These are phyloP conservation scores for Gastracanthus pulcherrimus DNA, from an alignment of 2,888 invertebrate genomes.

Conservation along the genomic window DNA sequence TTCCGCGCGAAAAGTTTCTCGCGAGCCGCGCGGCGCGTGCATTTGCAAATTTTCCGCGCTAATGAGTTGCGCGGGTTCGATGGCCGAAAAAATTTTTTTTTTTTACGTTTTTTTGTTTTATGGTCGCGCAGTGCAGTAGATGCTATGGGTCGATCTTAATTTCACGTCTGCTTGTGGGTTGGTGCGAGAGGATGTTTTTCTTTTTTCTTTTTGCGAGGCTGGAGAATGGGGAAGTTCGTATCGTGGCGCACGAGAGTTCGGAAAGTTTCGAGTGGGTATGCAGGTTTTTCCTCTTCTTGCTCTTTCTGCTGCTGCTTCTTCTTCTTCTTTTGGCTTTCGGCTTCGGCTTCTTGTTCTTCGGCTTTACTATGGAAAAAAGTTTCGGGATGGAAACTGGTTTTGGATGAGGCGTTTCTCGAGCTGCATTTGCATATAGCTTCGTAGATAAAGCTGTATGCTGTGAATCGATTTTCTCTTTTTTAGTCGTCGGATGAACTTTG, in stretches of 20 bases:
- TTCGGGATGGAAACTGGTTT: slow-evolving; percentile 4
- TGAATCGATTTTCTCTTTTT: background rate
- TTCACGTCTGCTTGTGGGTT: background rate
- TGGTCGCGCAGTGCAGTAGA: no score
- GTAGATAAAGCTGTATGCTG: background rate
- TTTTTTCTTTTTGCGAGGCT: background rate
- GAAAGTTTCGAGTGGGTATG: slow-evolving; percentile 5
- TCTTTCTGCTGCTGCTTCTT: background rate
- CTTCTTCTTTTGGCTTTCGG: background rate
- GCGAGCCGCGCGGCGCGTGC: background rate
- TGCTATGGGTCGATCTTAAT: background rate
- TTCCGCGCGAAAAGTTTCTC: background rate
- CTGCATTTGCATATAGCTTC: background rate
- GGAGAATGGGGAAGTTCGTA: background rate
- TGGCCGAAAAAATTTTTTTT: background rate
- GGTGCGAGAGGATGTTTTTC: no score
- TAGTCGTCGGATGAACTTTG: no score
- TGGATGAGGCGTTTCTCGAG: background rate
- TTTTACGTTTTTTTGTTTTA: background rate
- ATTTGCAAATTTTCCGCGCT: background rate
- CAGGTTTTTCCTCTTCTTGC: background rate
- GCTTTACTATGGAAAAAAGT: background rate
- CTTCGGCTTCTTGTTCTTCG: background rate
- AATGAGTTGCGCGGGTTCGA: background rate
- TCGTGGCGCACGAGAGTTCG: background rate